phyloP scores from a whole-genome alignment of 2,113 vertebrate species.

The Carassius auratus region DNA sequence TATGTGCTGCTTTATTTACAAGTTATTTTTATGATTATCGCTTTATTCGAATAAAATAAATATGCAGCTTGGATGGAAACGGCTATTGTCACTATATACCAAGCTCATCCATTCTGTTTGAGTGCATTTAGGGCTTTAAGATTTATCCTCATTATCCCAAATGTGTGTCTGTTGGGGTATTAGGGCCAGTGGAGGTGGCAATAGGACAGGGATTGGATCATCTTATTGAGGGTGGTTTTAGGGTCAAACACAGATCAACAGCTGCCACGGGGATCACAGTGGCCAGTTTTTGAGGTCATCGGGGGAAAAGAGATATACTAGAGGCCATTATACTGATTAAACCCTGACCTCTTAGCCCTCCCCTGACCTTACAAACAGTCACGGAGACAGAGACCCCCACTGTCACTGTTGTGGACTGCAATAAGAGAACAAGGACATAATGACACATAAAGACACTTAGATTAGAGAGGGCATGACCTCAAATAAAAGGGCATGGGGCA shows the following conservation, averaged over 20 bases:
- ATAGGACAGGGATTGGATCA: slow-evolving; percentile 6
- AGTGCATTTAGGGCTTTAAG: neutral
- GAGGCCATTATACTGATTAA: slow-evolving; percentile 48
- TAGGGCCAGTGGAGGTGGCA: neutral
- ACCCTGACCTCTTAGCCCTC: slow-evolving; percentile 35
- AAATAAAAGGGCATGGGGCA: neutral
- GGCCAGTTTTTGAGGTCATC: neutral
- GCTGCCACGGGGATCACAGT: slow-evolving; percentile 26
- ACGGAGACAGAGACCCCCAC: neutral
- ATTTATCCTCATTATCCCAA: neutral
- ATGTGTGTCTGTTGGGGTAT: neutral
- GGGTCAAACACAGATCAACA: slow-evolving; percentile 49
- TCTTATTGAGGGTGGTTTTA: slow-evolving; percentile 44
- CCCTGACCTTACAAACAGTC: slow-evolving; percentile 34
- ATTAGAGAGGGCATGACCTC: slow-evolving; percentile 28
- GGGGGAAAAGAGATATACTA: neutral
- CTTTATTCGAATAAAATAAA: neutral
- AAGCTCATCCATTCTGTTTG: neutral
- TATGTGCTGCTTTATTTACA: neutral
- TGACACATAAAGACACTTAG: neutral
- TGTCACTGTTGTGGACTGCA: slow-evolving; percentile 1
- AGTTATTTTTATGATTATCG: neutral
- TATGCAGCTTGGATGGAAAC: neutral
- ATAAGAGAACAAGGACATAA: slow-evolving; percentile 3
- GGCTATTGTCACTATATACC: neutral